phyloP scores from a whole-genome alignment of 2,113 vertebrate species.

The Zosterops borbonicus region DNA sequence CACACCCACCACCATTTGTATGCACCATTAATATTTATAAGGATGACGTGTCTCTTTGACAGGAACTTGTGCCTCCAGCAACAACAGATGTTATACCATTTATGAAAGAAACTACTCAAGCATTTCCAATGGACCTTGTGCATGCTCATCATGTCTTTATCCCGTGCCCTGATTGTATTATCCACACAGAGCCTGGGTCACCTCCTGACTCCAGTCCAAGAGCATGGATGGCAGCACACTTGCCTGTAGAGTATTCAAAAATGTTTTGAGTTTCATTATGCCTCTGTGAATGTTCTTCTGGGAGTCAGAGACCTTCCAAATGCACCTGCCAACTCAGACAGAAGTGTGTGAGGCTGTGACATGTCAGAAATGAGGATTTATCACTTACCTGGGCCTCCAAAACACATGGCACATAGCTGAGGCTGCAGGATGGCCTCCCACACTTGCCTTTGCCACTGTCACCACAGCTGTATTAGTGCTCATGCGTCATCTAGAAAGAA shows the following conservation, averaged over 20 bases:
- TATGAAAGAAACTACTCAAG: constrained; percentile 54
- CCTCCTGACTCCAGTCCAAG: background rate
- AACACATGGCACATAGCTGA: background rate
- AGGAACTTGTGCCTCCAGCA: constrained; percentile 19
- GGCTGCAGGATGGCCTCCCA: background rate
- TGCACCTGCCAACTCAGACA: background rate
- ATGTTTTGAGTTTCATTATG: background rate
- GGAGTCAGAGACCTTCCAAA: background rate
- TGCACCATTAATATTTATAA: constrained; percentile 58
- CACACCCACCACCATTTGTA: background rate
- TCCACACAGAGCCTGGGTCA: background rate
- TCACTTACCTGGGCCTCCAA: background rate
- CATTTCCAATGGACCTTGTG: constrained; percentile 42
- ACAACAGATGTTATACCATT: constrained; percentile 46
- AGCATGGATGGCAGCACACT: background rate
- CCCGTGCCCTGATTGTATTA: background rate
- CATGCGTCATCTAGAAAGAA: background rate
- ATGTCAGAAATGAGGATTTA: background rate
- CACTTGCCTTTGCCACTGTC: background rate
- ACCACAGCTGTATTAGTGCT: background rate
- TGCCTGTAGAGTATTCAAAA: background rate
- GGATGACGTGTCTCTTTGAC: constrained; percentile 26
- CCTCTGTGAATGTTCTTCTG: background rate
- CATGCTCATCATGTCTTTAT: constrained; percentile 38
- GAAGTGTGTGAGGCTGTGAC: background rate